Evolutionary conservation across 2,113 vertebrate species (phyloP).

Genomic region (Acrocephalus arundinaceus): DNA sequence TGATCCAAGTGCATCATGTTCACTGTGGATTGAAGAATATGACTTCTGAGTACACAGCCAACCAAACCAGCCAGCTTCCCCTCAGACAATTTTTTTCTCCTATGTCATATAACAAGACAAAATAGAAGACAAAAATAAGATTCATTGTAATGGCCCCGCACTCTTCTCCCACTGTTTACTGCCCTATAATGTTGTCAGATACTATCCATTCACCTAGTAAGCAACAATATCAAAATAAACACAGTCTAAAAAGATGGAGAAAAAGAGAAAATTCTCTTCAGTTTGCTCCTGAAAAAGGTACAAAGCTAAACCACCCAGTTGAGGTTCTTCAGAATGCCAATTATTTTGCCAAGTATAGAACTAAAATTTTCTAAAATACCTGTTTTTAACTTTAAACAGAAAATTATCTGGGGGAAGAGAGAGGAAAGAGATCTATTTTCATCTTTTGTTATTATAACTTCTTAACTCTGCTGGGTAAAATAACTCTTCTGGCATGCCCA

Average conservation of each 20-base stretch:
- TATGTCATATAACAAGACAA: not conserved
- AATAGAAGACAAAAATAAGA: not conserved
- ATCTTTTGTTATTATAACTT: not conserved
- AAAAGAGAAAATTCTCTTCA: not conserved
- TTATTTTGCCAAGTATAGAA: not conserved
- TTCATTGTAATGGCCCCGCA: not conserved
- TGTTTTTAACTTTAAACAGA: not conserved
- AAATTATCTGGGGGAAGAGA: not conserved
- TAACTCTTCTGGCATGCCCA: not conserved
- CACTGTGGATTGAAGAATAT: not conserved
- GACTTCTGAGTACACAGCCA: not conserved
- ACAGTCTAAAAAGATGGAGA: not conserved
- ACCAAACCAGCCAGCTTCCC: not conserved
- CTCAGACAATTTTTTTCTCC: not conserved
- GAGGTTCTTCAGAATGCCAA: not conserved
- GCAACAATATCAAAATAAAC: not conserved
- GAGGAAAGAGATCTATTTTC: not conserved
- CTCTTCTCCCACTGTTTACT: not conserved
- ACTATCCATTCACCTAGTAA: not conserved
- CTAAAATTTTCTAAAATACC: not conserved
- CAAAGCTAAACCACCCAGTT: not conserved
- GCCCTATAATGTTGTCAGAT: not conserved
- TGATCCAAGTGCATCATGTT: not conserved
- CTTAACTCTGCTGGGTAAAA: not conserved
- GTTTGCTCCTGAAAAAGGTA: not conserved